These are phyloP conservation scores for Gallinago media DNA, from an alignment of 2,113 vertebrate species.

Conservation along the genomic window DNA sequence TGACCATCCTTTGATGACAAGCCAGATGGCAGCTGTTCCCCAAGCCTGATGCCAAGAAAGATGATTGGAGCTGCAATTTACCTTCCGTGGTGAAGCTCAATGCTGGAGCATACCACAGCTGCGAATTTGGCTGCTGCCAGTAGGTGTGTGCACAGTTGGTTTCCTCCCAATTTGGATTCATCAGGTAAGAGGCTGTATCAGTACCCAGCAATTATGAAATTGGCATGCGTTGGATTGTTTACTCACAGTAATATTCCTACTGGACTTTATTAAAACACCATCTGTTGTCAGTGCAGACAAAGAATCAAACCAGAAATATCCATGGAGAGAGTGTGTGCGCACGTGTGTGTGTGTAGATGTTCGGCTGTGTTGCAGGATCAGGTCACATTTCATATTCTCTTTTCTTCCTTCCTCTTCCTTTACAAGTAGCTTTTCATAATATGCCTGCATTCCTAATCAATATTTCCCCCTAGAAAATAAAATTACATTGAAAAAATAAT, in stretches of 20 bases:
- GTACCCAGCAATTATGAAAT: constrained; percentile 99
- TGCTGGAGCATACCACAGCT: constrained; percentile 85
- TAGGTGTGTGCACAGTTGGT: constrained; percentile 81
- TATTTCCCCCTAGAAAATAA: background rate
- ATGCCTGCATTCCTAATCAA: background rate
- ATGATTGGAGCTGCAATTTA: constrained; percentile 83
- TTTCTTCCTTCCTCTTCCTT: background rate
- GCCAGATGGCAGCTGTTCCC: constrained; percentile 82
- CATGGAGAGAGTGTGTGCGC: background rate
- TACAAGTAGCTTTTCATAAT: background rate
- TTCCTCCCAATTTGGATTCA: constrained; percentile 85
- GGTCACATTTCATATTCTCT: background rate
- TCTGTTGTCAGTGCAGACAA: constrained; percentile 95
- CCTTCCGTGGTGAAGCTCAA: constrained; percentile 82
- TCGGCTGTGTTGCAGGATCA: background rate
- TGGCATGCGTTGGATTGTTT: constrained; percentile 97
- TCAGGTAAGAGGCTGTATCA: constrained; percentile 96
- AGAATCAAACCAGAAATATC: constrained; percentile 77
- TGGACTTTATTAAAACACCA: constrained; percentile 99
- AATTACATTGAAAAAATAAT: background rate
- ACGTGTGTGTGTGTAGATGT: background rate
- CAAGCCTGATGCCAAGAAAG: constrained; percentile 73
- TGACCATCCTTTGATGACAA: constrained; percentile 81
- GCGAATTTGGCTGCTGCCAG: constrained; percentile 91
- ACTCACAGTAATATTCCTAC: constrained; percentile 99